These are phyloP conservation scores for Drosophila baimaii DNA, from an alignment of 1,140 invertebrate genomes.

Conservation along the genomic window DNA sequence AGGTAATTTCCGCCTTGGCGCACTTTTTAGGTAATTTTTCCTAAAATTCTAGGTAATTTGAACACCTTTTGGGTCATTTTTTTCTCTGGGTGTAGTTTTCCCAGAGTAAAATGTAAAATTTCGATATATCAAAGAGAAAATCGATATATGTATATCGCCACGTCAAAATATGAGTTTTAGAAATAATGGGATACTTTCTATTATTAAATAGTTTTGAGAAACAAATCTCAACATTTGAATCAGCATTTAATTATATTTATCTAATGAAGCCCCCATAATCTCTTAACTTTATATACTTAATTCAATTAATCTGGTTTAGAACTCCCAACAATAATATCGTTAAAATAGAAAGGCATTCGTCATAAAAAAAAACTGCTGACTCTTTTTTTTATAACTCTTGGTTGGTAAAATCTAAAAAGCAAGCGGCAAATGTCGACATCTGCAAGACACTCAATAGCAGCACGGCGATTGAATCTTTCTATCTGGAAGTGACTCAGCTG, in stretches of 20 bases:
- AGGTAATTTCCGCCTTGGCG: too few relatives aligned
- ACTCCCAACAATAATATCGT: not conserved
- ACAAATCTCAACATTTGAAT: not conserved
- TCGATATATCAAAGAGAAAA: too few relatives aligned
- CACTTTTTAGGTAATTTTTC: too few relatives aligned
- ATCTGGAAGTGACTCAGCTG: constrained; percentile 27
- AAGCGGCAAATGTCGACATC: constrained; percentile 8
- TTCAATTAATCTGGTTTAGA: not conserved
- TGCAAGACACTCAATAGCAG: constrained; percentile 17
- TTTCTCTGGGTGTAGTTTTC: too few relatives aligned
- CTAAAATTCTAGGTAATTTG: too few relatives aligned
- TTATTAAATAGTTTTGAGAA: too few relatives aligned
- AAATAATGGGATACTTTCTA: not conserved
- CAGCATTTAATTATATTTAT: not conserved
- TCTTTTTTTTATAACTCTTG: too few relatives aligned
- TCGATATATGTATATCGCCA: too few relatives aligned
- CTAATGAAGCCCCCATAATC: too few relatives aligned
- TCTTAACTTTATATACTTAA: not conserved
- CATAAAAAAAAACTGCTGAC: not conserved
- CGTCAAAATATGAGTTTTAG: not conserved
- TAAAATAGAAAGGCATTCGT: constrained; percentile 7
- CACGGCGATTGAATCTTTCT: constrained; percentile 20
- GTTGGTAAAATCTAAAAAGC: not conserved
- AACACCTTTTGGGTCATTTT: too few relatives aligned
- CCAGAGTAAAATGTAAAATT: too few relatives aligned